Evolutionary conservation across 2,888 invertebrate species (phyloP).

Genomic region (Gryllus longicercus): DNA sequence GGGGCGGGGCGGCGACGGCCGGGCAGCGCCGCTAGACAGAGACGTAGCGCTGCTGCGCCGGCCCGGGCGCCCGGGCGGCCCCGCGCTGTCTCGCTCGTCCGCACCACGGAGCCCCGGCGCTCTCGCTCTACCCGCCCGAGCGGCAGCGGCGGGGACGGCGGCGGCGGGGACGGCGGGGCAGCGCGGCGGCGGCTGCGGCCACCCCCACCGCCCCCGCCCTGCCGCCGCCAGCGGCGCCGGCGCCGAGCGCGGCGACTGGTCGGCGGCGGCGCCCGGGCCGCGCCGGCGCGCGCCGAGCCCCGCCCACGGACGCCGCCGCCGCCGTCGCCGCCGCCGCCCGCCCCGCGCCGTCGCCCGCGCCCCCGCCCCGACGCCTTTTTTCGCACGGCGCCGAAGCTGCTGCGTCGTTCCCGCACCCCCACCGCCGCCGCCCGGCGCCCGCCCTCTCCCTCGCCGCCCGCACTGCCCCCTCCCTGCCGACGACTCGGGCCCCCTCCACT

Average conservation of each 20-base stretch:
- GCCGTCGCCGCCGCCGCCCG: background rate
- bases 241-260: conserved; percentile 17
- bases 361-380: background rate
- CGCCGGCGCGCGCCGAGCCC: background rate
- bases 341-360: background rate
- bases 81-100: background rate
- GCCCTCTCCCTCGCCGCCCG: background rate
- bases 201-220: background rate
- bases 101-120: background rate
- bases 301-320: background rate
- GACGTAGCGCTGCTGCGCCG: background rate
- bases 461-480: background rate
- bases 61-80: background rate
- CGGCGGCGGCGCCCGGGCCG: background rate
- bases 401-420: background rate
- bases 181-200: background rate
- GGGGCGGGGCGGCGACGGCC: background rate
- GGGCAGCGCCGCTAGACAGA: background rate
- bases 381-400: background rate
- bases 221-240: background rate
- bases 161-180: background rate
- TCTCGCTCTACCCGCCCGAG: background rate
- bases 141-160: background rate
- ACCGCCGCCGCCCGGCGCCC: background rate
- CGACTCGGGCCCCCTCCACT: background rate